These are phyloP conservation scores for Phengaris alcon DNA, from an alignment of 2,888 invertebrate genomes.

Conservation along the genomic window DNA sequence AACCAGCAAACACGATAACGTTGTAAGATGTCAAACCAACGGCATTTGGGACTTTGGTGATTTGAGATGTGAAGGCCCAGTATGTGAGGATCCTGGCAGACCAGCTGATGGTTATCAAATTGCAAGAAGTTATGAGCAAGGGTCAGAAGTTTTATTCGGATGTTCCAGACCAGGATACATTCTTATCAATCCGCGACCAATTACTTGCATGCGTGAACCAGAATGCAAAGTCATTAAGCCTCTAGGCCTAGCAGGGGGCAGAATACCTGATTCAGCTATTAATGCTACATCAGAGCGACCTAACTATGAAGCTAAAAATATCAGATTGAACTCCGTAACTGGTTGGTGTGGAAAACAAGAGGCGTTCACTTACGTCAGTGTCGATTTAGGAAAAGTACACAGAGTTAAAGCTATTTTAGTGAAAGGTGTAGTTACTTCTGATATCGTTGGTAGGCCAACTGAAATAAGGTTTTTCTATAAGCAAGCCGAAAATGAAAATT, in stretches of 20 bases:
- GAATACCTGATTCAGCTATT: conserved; percentile 95
- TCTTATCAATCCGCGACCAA: conserved; percentile 93
- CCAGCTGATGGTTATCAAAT: conserved; percentile 95
- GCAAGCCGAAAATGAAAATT: conserved; percentile 94
- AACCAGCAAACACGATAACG: conserved; percentile 93
- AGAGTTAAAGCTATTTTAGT: conserved; percentile 95
- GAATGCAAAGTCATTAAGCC: conserved; percentile 96
- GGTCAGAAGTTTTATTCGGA: conserved; percentile 93
- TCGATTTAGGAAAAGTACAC: conserved; percentile 95
- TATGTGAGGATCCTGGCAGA: conserved; percentile 96
- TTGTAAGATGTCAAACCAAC: conserved; percentile 93
- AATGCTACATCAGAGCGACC: conserved; percentile 96
- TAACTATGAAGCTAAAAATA: conserved; percentile 93
- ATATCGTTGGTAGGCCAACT: conserved; percentile 96
- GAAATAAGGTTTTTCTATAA: conserved; percentile 98
- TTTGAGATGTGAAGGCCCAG: conserved; percentile 96
- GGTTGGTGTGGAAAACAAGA: conserved; percentile 99
- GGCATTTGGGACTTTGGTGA: conserved; percentile 99
- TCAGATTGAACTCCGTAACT: conserved; percentile 93
- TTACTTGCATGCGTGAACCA: conserved; percentile 93
- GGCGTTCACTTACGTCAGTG: conserved; percentile 96
- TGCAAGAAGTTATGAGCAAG: conserved; percentile 90
- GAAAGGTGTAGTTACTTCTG: conserved; percentile 96
- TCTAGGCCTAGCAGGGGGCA: conserved; percentile 93
- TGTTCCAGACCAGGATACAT: conserved; percentile 96